Percentiles rank a stretch among this genome's conserved stretches.
Evolutionary conservation across 1,140 invertebrate genomes (phyloP).

Genomic region (Bombus sylvicola): DNA sequence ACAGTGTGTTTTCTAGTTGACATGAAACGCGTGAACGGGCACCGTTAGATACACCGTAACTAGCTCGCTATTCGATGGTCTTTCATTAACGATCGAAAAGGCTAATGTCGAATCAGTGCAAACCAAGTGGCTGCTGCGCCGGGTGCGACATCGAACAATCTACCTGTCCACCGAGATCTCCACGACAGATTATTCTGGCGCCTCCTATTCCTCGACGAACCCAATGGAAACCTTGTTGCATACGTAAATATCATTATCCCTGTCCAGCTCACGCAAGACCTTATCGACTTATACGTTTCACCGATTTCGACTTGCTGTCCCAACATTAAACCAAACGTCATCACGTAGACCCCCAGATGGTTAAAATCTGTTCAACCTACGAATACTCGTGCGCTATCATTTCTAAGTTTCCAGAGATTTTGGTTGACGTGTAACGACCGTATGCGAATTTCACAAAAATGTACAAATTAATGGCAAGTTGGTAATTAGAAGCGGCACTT

Average conservation of each 20-base stretch:
- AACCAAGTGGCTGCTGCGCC: neutral
- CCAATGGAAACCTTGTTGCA: constrained; percentile 71
- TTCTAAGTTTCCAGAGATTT: neutral
- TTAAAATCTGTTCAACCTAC: neutral
- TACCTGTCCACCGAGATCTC: constrained; percentile 60
- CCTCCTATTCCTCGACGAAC: constrained; percentile 63
- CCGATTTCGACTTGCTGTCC: constrained; percentile 54
- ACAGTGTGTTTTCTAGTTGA: constrained; percentile 1
- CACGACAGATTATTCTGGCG: constrained; percentile 53
- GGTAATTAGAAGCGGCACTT: neutral
- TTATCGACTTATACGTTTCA: constrained; percentile 48
- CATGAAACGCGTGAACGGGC: neutral
- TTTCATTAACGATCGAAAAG: neutral
- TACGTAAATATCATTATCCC: constrained; percentile 66
- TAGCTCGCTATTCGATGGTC: neutral
- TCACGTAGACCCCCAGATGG: neutral
- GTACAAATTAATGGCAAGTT: too few relatives aligned
- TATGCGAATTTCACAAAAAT: neutral
- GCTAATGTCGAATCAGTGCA: constrained; percentile 13
- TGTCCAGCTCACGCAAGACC: constrained; percentile 64
- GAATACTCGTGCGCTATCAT: neutral
- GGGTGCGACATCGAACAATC: neutral
- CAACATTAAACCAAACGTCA: constrained; percentile 53
- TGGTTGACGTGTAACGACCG: neutral
- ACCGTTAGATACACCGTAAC: constrained; percentile 6